Base-by-base conservation (phyloP, 2,888 invertebrate genomes). In the Conops quadrifasciatus region DNA sequence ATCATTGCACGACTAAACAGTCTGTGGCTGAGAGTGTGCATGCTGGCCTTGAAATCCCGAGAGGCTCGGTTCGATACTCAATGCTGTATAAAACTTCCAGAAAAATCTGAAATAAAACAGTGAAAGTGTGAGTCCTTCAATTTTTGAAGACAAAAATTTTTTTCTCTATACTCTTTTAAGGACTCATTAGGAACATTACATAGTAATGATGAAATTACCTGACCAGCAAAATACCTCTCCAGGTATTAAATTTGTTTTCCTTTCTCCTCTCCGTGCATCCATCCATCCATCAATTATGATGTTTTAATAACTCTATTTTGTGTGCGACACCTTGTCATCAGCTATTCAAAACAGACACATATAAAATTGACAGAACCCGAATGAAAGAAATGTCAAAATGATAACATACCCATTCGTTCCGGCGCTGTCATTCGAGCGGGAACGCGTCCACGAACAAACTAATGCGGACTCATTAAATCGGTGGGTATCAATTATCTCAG, bases 201-300 rank as follows among this genome's bases (percentile, higher is more conserved):
- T n/a, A n/a, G n/a, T n/a, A n/a, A n/a, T n/a, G n/a, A n/a, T n/a
- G n/a, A n/a, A 36, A 36, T 4, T 9, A 4, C 9, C 28, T 26
- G 16, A 19, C 26, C 26, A n/a, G 19, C n/a, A 45, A 43, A 43
- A 21, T 63, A 47, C 63, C 45, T 19, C 47, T 13, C 4, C 62
- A 36, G 30, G 30, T 28, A 83, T 82, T 82, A 82, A 83, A 82
- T 83, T 83, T 81, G 81, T 82, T 82, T 83, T 83, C 82, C 80
- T 79, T 81, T 79, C 67, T 72, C 45, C 66, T 62, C 4, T 63
- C 43, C 47, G 24, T 47, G 63, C 63, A 16, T 21, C 47, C 78
- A 63, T 67, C 69, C 67, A 68, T 45, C 24, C 67, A 70, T 56
- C 71, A 66, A 53, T 58, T 59, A 60, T 47, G 43, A 19, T 56